Conservation (phyloP, 2,888 invertebrate species). For the Pollenia angustigena region DNA sequence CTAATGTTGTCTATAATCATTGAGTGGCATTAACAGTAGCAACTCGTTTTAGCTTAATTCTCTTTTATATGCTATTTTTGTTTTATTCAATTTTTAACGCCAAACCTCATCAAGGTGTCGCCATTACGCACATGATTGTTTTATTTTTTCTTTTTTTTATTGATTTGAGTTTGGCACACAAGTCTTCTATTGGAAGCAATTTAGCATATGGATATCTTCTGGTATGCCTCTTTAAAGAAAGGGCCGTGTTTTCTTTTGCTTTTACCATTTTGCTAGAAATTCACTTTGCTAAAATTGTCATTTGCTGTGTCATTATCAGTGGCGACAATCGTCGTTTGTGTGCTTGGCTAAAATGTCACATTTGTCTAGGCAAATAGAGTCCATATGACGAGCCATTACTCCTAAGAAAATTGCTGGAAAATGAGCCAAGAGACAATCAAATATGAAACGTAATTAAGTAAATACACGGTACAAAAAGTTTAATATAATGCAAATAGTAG, state of each 20-base stretch:
- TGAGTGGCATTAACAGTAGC: constrained; percentile 65
- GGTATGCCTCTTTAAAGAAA: constrained; percentile 11
- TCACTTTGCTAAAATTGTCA: constrained; percentile 73
- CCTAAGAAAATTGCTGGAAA: constrained; percentile 41
- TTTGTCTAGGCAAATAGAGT: constrained; percentile 74
- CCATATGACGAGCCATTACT: constrained; percentile 67
- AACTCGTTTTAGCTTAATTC: constrained; percentile 25
- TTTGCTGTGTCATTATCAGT: constrained; percentile 75
- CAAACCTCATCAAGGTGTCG: constrained; percentile 71
- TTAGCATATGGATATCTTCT: constrained; percentile 12
- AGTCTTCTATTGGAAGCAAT: neutral
- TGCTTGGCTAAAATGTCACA: constrained; percentile 73
- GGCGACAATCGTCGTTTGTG: constrained; percentile 74
- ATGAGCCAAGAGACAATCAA: constrained; percentile 37
- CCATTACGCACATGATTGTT: constrained; percentile 47
- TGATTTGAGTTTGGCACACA: neutral
- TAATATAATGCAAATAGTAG: too few species aligned
- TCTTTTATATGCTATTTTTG: constrained; percentile 16
- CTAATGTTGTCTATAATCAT: constrained; percentile 54
- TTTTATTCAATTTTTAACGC: constrained; percentile 56
- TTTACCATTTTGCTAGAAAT: constrained; percentile 57
- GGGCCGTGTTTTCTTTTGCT: constrained; percentile 27
- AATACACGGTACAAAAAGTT: constrained; percentile 16
- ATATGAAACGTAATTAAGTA: constrained; percentile 27
- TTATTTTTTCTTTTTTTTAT: constrained; percentile 13